phyloP scores from a whole-genome alignment of 2,113 vertebrate genomes.

The Callaeas wilsoni region DNA sequence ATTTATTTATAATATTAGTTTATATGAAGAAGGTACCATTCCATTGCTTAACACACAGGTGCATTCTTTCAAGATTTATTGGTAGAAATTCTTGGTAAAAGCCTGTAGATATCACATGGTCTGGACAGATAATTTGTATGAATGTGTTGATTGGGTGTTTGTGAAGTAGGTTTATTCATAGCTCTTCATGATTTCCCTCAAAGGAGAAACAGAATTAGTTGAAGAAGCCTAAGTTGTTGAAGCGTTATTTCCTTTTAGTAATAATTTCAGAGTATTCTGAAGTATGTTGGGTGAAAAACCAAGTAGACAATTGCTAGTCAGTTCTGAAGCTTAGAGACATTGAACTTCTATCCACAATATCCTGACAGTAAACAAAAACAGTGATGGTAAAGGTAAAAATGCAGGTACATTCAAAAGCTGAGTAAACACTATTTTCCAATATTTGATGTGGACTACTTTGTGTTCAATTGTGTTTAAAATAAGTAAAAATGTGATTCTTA shows the following conservation, averaged over 20 bases:
- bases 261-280: background rate
- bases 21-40: background rate
- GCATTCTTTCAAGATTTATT: background rate
- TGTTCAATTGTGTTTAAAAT: background rate
- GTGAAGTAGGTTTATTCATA: background rate
- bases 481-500: background rate
- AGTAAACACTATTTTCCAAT: background rate
- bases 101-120: background rate
- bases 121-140: background rate
- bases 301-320: background rate
- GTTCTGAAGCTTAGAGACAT: background rate
- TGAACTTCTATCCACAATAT: background rate
- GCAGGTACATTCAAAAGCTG: background rate
- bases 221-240: background rate
- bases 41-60: background rate
- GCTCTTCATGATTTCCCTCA: background rate
- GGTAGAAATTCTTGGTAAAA: background rate
- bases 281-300: background rate
- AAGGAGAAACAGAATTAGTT: background rate
- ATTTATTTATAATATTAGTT: background rate
- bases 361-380: background rate
- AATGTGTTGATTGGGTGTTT: background rate
- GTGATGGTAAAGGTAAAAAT: background rate
- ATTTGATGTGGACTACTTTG: background rate
- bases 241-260: background rate